A percentile compares a stretch with the other conserved stretches of the same genome.
Conservation (phyloP, 2,797 vertebrate genomes). For the Melanogrammus aeglefinus region DNA sequence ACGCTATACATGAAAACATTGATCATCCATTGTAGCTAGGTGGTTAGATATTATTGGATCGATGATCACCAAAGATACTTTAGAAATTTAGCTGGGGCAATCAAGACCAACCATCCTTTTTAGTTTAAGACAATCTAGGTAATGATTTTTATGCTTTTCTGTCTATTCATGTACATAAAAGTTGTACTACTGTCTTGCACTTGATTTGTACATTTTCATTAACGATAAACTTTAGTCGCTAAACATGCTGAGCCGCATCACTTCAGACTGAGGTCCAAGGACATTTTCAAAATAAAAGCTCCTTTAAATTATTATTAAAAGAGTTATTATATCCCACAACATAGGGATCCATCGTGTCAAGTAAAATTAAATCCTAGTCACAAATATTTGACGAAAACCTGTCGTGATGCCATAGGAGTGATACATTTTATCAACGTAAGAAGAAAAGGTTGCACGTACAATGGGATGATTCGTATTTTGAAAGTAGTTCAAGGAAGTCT, state of each 20-base stretch:
- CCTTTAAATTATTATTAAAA: neutral
- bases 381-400: neutral
- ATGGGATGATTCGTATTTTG: slow-evolving; percentile 15
- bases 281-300: neutral
- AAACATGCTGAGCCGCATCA: neutral
- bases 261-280: neutral
- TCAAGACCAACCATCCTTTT: neutral
- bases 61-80: neutral
- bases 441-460: neutral
- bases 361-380: neutral
- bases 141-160: neutral
- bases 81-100: neutral
- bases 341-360: neutral
- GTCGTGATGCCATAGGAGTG: neutral
- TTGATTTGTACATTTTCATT: neutral
- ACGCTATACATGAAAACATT: slow-evolving; percentile 4
- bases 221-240: neutral
- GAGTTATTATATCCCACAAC: neutral
- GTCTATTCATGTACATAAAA: neutral
- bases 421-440: neutral
- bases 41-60: neutral
- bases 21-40: neutral
- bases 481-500: slow-evolving; percentile 21
- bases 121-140: neutral
- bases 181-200: neutral